Conservation (phyloP, 2,797 vertebrate genomes). For the Acanthurus tractus region DNA sequence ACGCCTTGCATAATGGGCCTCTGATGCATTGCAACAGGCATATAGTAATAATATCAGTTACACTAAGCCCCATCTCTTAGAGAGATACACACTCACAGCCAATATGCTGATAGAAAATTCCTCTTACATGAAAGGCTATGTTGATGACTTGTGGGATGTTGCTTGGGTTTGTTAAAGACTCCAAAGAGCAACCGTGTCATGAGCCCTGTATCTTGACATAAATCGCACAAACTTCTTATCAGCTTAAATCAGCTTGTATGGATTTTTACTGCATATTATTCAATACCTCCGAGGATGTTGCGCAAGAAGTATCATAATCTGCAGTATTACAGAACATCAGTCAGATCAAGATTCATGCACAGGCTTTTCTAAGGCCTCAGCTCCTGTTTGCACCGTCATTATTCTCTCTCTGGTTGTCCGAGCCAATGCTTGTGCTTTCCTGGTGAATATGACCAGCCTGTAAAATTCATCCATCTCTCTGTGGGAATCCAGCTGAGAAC, state of each 20-base stretch:
- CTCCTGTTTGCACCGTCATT: slow-evolving; percentile 31
- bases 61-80: slow-evolving; percentile 35
- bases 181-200: slow-evolving; percentile 23
- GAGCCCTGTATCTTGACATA: slow-evolving; percentile 26
- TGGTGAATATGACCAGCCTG: slow-evolving; percentile 58
- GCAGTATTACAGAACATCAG: slow-evolving; percentile 53
- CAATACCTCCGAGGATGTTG: slow-evolving; percentile 66
- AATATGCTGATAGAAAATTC: slow-evolving; percentile 34
- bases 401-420: slow-evolving; percentile 21
- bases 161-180: slow-evolving; percentile 49
- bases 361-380: slow-evolving; percentile 16
- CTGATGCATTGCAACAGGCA: slow-evolving; percentile 44
- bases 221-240: slow-evolving; percentile 62
- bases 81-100: slow-evolving; percentile 14
- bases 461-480: slow-evolving; percentile 69
- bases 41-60: slow-evolving; percentile 53
- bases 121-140: slow-evolving; percentile 36
- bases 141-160: slow-evolving; percentile 50
- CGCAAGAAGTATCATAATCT: slow-evolving; percentile 73
- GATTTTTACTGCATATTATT: slow-evolving; percentile 64
- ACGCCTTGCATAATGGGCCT: slow-evolving; percentile 44
- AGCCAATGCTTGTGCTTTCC: slow-evolving; percentile 27
- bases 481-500: slow-evolving; percentile 58
- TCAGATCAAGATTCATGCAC: slow-evolving; percentile 50
- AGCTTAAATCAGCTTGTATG: slow-evolving; percentile 63